A percentile compares a stretch with the other conserved stretches of the same genome.
Conservation (phyloP, 1,140 invertebrate species). For the Drusus annulatus region DNA sequence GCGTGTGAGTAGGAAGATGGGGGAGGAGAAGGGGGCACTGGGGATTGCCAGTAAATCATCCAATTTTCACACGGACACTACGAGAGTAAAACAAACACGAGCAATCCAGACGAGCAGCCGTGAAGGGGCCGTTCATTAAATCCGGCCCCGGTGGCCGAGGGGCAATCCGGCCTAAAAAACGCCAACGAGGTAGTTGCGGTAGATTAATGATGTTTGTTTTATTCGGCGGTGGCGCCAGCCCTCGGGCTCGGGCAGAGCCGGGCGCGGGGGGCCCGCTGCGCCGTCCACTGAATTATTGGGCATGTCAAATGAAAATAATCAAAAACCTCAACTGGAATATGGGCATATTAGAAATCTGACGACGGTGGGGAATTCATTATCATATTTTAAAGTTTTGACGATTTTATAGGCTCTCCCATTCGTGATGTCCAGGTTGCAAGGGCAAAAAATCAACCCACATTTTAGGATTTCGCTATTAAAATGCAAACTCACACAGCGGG, state of each 20-base stretch:
- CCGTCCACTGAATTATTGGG: constrained; percentile 38
- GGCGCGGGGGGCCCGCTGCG: constrained; percentile 24
- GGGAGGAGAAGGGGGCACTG: background rate
- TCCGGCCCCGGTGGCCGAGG: constrained; percentile 39
- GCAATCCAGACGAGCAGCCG: constrained; percentile 44
- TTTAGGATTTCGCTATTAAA: constrained; percentile 1
- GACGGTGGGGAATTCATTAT: constrained; percentile 42
- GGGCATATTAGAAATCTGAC: constrained; percentile 35
- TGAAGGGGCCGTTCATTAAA: constrained; percentile 50
- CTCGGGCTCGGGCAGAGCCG: background rate
- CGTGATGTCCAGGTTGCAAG: no score
- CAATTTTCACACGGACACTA: constrained; percentile 51
- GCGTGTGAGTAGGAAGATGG: background rate
- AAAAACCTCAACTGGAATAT: constrained; percentile 38
- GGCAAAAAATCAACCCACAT: constrained; percentile 20
- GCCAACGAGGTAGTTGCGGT: constrained; percentile 44
- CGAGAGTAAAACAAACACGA: constrained; percentile 36
- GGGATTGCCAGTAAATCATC: constrained; percentile 42
- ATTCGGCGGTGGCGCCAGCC: constrained; percentile 50
- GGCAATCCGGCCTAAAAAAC: constrained; percentile 40
- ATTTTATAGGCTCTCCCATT: constrained; percentile 22
- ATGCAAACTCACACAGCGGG: constrained; percentile 1
- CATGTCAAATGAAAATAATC: constrained; percentile 51
- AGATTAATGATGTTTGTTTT: constrained; percentile 56
- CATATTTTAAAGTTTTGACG: constrained; percentile 40